Conservation (phyloP, 2,888 invertebrate genomes). For the Macrophya alboannulata region DNA sequence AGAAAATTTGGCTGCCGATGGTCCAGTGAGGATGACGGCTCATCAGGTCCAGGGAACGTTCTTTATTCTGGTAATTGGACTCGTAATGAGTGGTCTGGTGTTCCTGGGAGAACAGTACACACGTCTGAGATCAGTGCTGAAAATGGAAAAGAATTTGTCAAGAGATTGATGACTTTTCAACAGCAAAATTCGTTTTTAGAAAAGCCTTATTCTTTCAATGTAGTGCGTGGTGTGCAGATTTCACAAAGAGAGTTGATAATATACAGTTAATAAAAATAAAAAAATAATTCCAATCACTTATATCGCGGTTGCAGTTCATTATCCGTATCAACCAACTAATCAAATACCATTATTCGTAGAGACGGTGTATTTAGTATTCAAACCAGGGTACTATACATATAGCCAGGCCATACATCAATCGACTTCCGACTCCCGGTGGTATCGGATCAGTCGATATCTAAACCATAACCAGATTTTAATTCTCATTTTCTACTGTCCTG, state of each 20-base stretch:
- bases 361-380: not conserved
- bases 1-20: not conserved
- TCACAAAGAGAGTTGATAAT: no score
- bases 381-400: not conserved
- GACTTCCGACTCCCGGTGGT: not conserved
- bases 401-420: not conserved
- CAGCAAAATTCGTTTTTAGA: not conserved
- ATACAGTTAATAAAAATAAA: no score
- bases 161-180: not conserved
- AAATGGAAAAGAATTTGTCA: not conserved
- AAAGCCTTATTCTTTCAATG: not conserved
- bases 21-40: conserved; percentile 40
- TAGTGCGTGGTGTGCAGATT: no score
- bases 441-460: not conserved
- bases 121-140: not conserved
- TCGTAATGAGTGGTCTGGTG: not conserved
- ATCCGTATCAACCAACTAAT: not conserved
- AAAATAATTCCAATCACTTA: no score
- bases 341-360: not conserved
- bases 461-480: not conserved
- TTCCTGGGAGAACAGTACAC: conserved; percentile 25
- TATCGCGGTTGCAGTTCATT: not conserved
- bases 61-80: conserved; percentile 36
- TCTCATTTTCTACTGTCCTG: not conserved
- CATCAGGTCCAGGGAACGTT: conserved; percentile 30